Percentiles rank a stretch among this genome's conserved stretches.
phyloP scores from a whole-genome alignment of 2,888 invertebrate species.

The Mycalesis mineus region DNA sequence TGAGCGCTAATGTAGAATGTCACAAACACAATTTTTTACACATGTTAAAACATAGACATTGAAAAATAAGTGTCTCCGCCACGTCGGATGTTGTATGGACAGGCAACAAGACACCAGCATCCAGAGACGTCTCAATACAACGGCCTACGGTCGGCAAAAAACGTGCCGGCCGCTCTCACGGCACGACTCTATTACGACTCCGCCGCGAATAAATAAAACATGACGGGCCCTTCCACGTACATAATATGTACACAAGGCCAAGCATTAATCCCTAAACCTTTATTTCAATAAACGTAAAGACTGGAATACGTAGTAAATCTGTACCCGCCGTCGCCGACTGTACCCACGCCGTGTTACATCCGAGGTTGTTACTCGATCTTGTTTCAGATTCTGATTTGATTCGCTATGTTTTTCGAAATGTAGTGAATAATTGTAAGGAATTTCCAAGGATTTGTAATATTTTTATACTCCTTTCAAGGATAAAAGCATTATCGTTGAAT shows the following conservation, averaged over 20 bases:
- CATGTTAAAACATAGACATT: constrained; percentile 46
- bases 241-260: constrained; percentile 36
- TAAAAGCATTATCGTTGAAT: too few species aligned
- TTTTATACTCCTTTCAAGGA: constrained; percentile 18
- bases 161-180: constrained; percentile 72
- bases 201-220: constrained; percentile 76
- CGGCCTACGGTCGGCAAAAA: constrained; percentile 67
- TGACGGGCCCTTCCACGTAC: constrained; percentile 75
- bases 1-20: not conserved
- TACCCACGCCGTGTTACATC: constrained; percentile 21
- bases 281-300: constrained; percentile 27
- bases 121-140: constrained; percentile 75
- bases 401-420: constrained; percentile 42
- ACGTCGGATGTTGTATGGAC: constrained; percentile 67
- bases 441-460: constrained; percentile 21
- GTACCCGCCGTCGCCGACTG: constrained; percentile 12
- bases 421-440: constrained; percentile 22
- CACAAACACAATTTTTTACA: constrained; percentile 11
- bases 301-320: constrained; percentile 15
- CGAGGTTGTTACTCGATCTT: constrained; percentile 70
- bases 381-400: constrained; percentile 68
- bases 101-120: constrained; percentile 75
- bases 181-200: constrained; percentile 76
- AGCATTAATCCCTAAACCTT: constrained; percentile 26
- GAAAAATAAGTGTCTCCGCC: constrained; percentile 66